Conservation (phyloP, 92 coral and sea anemone species). For the Epizoanthus rinbou region DNA sequence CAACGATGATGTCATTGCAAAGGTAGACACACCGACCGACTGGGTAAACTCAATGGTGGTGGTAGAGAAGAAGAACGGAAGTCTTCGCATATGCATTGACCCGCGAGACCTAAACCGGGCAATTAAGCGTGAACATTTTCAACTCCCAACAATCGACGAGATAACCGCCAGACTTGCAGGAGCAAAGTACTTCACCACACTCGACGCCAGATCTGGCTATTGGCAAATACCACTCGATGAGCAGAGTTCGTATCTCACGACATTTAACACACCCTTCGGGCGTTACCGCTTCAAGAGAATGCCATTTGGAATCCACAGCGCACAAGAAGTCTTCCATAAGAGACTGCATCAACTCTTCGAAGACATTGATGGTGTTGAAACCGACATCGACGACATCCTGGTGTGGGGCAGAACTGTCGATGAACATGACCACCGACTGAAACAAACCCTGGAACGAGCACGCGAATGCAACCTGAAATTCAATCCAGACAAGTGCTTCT, state of each 20-base stretch:
- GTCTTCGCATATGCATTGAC: slow-evolving; percentile 58
- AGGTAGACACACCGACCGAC: slow-evolving; percentile 42
- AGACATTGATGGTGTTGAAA: slow-evolving; percentile 31
- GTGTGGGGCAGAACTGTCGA: slow-evolving; percentile 42
- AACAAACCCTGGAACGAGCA: slow-evolving; percentile 38
- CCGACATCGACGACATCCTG: slow-evolving; percentile 41
- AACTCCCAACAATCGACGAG: slow-evolving; percentile 53
- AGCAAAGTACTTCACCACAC: slow-evolving; percentile 45
- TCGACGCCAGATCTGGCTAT: slow-evolving; percentile 48
- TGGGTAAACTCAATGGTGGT: slow-evolving; percentile 55
- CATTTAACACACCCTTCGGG: slow-evolving; percentile 51
- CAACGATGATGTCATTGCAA: slow-evolving; percentile 37
- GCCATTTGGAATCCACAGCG: slow-evolving; percentile 48
- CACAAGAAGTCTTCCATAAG: slow-evolving; percentile 48
- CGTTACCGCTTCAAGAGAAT: slow-evolving; percentile 36
- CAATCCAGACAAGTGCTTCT: slow-evolving; percentile 42
- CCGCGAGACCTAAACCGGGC: too few species aligned
- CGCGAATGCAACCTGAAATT: slow-evolving; percentile 46
- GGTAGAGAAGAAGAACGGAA: slow-evolving; percentile 49
- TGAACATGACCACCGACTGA: slow-evolving; percentile 33
- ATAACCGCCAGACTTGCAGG: slow-evolving; percentile 40
- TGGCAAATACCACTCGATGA: slow-evolving; percentile 53
- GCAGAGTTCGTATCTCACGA: slow-evolving; percentile 47
- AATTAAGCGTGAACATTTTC: slow-evolving; percentile 51
- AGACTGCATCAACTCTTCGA: slow-evolving; percentile 34